A percentile compares a stretch with the other conserved stretches of the same genome.
Evolutionary conservation across 2,888 invertebrate genomes (phyloP).

Genomic region (Drosophila cracens): DNA sequence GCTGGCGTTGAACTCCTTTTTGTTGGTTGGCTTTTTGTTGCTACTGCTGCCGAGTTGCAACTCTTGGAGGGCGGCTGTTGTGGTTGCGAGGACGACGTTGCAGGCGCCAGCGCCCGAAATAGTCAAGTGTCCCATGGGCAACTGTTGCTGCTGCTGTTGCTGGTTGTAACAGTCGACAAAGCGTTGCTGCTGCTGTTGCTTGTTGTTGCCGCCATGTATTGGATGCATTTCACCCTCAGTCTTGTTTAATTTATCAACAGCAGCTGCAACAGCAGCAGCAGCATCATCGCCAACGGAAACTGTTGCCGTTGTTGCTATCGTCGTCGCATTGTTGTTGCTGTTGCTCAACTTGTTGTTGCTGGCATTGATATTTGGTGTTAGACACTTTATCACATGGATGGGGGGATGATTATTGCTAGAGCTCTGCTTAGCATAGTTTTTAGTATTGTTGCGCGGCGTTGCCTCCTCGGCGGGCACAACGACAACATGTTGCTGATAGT

Average conservation of each 20-base stretch:
- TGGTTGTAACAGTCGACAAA: constrained; percentile 55
- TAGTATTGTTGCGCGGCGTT: constrained; percentile 82
- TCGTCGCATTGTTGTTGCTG: constrained; percentile 53
- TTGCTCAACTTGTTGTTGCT: constrained; percentile 69
- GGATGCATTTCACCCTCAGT: constrained; percentile 86
- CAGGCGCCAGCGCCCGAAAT: constrained; percentile 73
- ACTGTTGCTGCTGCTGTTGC: constrained; percentile 10
- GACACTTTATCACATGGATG: constrained; percentile 85
- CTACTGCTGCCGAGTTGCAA: constrained; percentile 53
- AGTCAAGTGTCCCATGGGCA: constrained; percentile 32
- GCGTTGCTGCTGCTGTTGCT: constrained; percentile 41
- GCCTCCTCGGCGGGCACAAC: constrained; percentile 73
- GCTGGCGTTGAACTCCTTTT: constrained; percentile 68
- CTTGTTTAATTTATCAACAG: constrained; percentile 89
- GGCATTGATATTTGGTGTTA: constrained; percentile 84
- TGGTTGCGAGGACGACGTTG: constrained; percentile 26
- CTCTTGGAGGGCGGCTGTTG: constrained; percentile 86
- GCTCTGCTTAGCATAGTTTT: constrained; percentile 81
- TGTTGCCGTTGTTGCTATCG: constrained; percentile 42
- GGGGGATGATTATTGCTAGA: constrained; percentile 76
- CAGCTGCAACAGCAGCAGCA: constrained; percentile 83
- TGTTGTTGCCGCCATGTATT: constrained; percentile 55
- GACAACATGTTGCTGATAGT: constrained; percentile 64
- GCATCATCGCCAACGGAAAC: constrained; percentile 48
- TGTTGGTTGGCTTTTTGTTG: constrained; percentile 73